Conservation (phyloP, 1,140 invertebrate species). For the Eriosoma lanigerum region DNA sequence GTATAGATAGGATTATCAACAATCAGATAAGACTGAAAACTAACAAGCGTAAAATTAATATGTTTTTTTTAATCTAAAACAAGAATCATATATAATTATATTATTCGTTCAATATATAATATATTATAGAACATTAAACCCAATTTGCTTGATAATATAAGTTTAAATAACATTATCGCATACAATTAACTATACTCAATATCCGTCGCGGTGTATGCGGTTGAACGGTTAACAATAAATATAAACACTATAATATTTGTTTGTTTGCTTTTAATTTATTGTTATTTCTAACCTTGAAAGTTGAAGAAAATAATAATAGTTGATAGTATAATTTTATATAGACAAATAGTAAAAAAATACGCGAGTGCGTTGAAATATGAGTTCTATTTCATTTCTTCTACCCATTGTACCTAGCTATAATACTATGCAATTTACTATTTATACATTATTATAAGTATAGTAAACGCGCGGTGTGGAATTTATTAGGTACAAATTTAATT, state of each 20-base stretch:
- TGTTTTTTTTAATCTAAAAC: slow-evolving; percentile 32
- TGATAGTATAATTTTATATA: background rate
- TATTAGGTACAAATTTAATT: too few relatives aligned
- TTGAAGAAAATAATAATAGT: background rate
- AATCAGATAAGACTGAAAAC: slow-evolving; percentile 36
- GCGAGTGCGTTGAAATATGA: background rate
- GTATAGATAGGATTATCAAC: background rate
- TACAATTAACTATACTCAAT: slow-evolving; percentile 37
- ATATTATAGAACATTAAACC: slow-evolving; percentile 24
- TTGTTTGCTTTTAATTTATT: slow-evolving; percentile 8
- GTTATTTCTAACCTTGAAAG: background rate
- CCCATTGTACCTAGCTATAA: too few relatives aligned
- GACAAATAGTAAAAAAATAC: background rate
- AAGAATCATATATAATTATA: slow-evolving; percentile 10
- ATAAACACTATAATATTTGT: background rate
- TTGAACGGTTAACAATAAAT: slow-evolving; percentile 30
- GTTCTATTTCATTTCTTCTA: too few relatives aligned
- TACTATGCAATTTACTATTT: too few relatives aligned
- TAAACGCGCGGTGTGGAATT: too few relatives aligned
- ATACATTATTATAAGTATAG: too few relatives aligned
- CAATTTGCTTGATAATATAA: slow-evolving; percentile 26
- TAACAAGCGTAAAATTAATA: slow-evolving; percentile 50
- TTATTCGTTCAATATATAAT: slow-evolving; percentile 1
- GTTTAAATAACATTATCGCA: background rate
- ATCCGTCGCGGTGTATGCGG: slow-evolving; percentile 15